Conservation (phyloP, 2,888 invertebrate species). For the Protodeltote pygarga region DNA sequence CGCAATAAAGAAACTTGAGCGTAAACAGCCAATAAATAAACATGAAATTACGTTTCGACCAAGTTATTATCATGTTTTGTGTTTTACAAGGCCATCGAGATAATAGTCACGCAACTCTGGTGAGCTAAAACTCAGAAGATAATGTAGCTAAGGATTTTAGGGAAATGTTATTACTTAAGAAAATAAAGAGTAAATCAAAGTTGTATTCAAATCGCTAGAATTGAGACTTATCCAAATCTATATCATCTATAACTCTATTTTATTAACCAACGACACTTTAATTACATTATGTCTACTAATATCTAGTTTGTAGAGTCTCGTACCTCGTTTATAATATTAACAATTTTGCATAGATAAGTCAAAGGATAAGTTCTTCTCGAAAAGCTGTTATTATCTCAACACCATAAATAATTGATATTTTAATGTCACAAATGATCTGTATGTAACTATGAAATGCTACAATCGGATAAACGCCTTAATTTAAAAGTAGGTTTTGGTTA, state of each 20-base stretch:
- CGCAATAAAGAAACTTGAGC: constrained; percentile 63
- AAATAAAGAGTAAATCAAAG: too few relatives aligned
- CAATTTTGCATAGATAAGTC: constrained; percentile 67
- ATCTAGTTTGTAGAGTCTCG: constrained; percentile 34
- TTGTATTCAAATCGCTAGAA: too few relatives aligned
- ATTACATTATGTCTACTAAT: constrained; percentile 34
- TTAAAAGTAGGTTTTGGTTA: constrained; percentile 11
- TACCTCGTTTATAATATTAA: constrained; percentile 50
- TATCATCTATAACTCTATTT: constrained; percentile 33
- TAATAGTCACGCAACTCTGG: constrained; percentile 46
- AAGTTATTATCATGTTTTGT: constrained; percentile 61
- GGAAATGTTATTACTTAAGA: constrained; percentile 17
- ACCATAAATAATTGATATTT: constrained; percentile 86
- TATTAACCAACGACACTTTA: constrained; percentile 24
- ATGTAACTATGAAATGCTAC: constrained; percentile 73
- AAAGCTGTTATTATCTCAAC: constrained; percentile 76
- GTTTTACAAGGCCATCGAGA: constrained; percentile 60
- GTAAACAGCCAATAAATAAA: constrained; percentile 64
- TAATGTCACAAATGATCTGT: constrained; percentile 86
- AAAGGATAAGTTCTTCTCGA: constrained; percentile 66
- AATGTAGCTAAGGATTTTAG: too few relatives aligned
- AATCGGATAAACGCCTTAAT: constrained; percentile 57
- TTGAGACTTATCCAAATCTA: constrained; percentile 18
- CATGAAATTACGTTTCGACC: constrained; percentile 60
- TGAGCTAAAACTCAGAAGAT: constrained; percentile 27